Evolutionary conservation across 2,113 vertebrate species (phyloP).

Genomic region (Chaetodon auriga): DNA sequence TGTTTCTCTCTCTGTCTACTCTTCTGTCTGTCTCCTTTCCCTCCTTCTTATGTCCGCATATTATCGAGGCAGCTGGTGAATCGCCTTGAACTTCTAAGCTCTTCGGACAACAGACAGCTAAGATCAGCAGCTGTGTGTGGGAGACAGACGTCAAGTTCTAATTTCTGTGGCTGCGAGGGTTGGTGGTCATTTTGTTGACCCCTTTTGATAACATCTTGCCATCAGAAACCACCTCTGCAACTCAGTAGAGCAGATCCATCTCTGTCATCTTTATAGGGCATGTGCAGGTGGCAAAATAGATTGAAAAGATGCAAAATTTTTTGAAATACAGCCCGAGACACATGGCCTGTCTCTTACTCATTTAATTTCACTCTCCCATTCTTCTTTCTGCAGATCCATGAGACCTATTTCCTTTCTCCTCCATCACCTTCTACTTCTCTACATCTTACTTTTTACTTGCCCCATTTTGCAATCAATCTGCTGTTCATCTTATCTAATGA

Average conservation of each 20-base stretch:
- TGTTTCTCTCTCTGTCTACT: neutral
- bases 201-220: conserved; percentile 30
- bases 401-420: conserved; percentile 79
- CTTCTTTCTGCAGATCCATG: conserved; percentile 70
- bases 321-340: conserved; percentile 40
- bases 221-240: conserved; percentile 3
- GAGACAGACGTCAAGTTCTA: conserved; percentile 2
- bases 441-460: conserved; percentile 75
- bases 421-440: conserved; percentile 75
- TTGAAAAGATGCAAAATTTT: conserved; percentile 15
- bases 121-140: conserved; percentile 3
- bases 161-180: conserved; percentile 17
- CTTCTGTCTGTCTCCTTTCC: neutral
- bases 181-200: conserved; percentile 31
- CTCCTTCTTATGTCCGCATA: neutral
- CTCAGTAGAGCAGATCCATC: neutral
- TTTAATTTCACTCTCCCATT: conserved; percentile 59
- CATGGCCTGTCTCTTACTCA: conserved; percentile 51
- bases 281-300: neutral
- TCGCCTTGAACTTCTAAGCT: conserved; percentile 4
- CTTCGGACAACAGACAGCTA: neutral
- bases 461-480: conserved; percentile 79
- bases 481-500: conserved; percentile 80
- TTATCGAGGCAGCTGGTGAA: conserved; percentile 4
- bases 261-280: neutral